These are phyloP conservation scores for Dinomys branickii DNA, from an alignment of 2,113 vertebrate species.

Conservation along the genomic window DNA sequence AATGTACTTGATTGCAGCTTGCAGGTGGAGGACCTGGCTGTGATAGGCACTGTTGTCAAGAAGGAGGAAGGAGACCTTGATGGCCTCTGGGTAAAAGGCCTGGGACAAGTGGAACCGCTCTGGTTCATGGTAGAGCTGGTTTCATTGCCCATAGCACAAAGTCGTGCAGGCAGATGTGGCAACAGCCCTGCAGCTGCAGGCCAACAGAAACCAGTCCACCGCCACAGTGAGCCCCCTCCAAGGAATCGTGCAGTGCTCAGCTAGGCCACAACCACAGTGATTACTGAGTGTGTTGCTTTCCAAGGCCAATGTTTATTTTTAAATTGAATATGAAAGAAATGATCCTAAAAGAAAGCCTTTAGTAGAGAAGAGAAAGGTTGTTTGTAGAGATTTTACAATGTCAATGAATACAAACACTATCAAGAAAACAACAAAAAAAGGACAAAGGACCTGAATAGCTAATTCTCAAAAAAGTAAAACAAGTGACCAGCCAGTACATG, in stretches of 20 bases:
- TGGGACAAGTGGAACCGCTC: background rate
- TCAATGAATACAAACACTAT: background rate
- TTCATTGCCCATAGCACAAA: background rate
- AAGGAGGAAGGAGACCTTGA: background rate
- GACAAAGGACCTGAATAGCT: background rate
- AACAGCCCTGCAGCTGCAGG: background rate
- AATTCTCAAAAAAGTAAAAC: background rate
- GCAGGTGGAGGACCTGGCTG: background rate
- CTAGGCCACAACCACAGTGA: background rate
- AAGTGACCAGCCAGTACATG: background rate
- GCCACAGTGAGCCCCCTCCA: background rate
- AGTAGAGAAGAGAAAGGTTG: background rate
- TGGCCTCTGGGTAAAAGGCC: background rate
- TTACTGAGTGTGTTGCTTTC: background rate
- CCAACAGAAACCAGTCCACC: background rate
- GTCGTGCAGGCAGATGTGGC: background rate
- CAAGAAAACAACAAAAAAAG: background rate
- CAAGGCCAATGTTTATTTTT: slow-evolving; percentile 6
- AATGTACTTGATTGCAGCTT: background rate
- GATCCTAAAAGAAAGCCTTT: background rate
- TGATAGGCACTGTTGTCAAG: background rate
- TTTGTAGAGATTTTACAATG: background rate
- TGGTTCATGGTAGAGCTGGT: background rate
- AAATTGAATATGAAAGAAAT: slow-evolving; percentile 18
- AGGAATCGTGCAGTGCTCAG: background rate